phyloP scores from a whole-genome alignment of 2,797 vertebrate genomes.

The Halcyon badia region DNA sequence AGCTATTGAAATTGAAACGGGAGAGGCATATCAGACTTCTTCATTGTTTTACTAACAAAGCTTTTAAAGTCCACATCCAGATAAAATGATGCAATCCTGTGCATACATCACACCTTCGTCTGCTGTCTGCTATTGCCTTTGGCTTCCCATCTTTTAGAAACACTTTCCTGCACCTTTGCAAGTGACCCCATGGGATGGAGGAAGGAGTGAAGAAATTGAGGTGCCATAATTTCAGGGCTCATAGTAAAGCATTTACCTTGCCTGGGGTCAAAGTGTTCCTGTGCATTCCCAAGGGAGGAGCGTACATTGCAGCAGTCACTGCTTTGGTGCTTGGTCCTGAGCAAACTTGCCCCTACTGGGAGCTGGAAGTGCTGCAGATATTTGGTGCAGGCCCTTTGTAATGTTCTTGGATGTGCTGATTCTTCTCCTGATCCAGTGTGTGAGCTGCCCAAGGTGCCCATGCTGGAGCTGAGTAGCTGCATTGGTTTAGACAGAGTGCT shows the following conservation, averaged over 20 bases:
- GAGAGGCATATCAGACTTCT: not conserved
- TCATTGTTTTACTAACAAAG: not conserved
- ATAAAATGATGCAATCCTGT: not conserved
- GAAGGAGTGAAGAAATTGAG: not conserved
- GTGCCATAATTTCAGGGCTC: not conserved
- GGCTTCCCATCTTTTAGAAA: not conserved
- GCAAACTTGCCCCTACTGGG: not conserved
- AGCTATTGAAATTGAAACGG: not conserved
- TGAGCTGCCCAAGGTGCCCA: not conserved
- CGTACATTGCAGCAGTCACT: accelerated
- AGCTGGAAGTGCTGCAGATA: not conserved
- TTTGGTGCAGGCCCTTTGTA: not conserved
- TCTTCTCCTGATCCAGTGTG: not conserved
- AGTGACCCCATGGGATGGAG: not conserved
- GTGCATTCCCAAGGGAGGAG: not conserved
- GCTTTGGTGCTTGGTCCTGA: not conserved
- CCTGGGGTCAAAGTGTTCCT: not conserved
- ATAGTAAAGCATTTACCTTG: not conserved
- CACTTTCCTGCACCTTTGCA: not conserved
- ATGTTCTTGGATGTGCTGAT: not conserved
- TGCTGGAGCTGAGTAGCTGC: not conserved
- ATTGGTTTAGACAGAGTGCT: not conserved
- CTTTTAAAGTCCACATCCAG: not conserved
- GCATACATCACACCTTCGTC: not conserved
- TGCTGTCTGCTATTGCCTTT: not conserved